These are phyloP conservation scores for Prionailurus viverrinus DNA, from an alignment of 2,113 vertebrate genomes.

Conservation along the genomic window DNA sequence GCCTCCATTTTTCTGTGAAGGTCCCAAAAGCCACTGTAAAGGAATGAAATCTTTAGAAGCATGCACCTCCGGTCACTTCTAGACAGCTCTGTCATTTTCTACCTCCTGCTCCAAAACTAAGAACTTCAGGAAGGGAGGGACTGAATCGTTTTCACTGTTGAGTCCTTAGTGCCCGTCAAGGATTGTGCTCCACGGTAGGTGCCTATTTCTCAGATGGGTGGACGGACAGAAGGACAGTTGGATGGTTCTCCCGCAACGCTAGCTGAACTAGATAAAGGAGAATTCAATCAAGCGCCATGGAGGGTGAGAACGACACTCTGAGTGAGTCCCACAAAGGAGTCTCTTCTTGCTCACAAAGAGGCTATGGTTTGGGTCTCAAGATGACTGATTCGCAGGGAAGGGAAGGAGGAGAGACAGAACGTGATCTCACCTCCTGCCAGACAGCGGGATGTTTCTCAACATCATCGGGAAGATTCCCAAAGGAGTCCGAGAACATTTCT, in stretches of 20 bases:
- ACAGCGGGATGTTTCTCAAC: constrained; percentile 87
- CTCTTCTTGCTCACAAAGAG: accelerated
- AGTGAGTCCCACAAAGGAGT: accelerated
- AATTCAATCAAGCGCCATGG: accelerated
- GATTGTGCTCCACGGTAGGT: too few species aligned
- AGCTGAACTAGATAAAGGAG: background rate
- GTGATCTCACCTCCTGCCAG: constrained; percentile 92
- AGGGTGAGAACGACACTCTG: background rate
- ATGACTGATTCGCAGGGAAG: accelerated
- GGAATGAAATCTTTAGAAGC: background rate
- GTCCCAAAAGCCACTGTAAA: background rate
- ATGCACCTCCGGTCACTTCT: background rate
- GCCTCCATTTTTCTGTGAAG: accelerated
- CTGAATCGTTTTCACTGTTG: background rate
- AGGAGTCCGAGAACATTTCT: constrained; percentile 90
- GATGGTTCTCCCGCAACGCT: background rate
- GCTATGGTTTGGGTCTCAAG: background rate
- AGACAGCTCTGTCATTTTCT: background rate
- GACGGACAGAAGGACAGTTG: background rate
- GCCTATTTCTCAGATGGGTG: background rate
- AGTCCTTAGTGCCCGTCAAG: background rate
- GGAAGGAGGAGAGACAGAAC: accelerated
- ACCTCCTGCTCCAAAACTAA: background rate
- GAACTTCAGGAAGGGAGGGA: background rate
- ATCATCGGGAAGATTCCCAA: constrained; percentile 92